These are phyloP conservation scores for Heteromormyrus szaboi DNA, from an alignment of 2,797 vertebrate genomes.

Conservation along the genomic window DNA sequence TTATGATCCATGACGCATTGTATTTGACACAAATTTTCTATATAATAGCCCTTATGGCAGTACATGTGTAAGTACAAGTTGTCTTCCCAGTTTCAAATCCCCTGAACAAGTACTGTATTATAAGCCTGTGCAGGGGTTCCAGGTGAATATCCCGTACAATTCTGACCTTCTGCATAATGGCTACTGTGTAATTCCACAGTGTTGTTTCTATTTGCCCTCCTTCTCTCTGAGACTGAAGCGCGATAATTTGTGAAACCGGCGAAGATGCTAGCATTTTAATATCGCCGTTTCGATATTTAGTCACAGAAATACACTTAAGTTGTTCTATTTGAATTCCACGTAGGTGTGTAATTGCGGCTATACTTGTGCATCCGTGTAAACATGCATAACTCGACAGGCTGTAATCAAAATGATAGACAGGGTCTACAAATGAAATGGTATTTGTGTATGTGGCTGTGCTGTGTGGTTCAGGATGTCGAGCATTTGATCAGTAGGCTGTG, in stretches of 20 bases:
- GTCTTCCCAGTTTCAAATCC: neutral
- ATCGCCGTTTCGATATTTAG: neutral
- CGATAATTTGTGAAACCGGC: neutral
- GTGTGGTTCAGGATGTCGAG: neutral
- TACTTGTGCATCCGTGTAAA: neutral
- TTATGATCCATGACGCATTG: neutral
- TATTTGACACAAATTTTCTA: neutral
- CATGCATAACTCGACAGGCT: neutral
- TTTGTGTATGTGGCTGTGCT: neutral
- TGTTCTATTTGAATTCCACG: neutral
- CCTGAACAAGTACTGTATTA: neutral
- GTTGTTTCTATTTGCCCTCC: slow-evolving; percentile 9
- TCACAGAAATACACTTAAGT: neutral
- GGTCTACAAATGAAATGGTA: neutral
- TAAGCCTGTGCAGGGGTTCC: neutral
- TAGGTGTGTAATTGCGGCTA: neutral
- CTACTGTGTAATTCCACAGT: slow-evolving; percentile 14
- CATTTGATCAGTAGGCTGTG: neutral
- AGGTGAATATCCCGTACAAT: slow-evolving; percentile 7
- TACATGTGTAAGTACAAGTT: neutral
- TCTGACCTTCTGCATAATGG: slow-evolving; percentile 20
- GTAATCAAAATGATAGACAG: neutral
- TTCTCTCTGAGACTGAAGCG: neutral
- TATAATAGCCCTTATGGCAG: neutral
- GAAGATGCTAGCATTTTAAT: neutral